Evolutionary conservation across 1,140 invertebrate genomes (phyloP).

Genomic region (Aphelenchoides besseyi): DNA sequence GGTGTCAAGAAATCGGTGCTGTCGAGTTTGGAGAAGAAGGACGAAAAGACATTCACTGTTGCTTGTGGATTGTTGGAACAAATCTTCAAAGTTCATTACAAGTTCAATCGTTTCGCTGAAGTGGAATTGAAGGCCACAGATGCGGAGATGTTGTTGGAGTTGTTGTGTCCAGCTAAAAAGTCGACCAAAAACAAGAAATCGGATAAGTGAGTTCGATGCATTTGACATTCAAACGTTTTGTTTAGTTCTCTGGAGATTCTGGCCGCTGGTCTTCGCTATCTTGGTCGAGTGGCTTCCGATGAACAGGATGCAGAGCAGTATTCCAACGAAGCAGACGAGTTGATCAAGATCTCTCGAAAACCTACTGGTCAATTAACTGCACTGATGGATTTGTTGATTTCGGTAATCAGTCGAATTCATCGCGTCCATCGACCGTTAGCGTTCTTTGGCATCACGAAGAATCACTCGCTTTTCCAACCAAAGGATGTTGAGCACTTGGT

Average conservation of each 20-base stretch:
- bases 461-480: neutral
- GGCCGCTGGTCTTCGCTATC: neutral
- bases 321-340: neutral
- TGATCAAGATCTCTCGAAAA: neutral
- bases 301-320: neutral
- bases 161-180: neutral
- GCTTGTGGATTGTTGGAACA: neutral
- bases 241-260: neutral
- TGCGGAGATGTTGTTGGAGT: neutral
- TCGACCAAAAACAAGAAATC: neutral
- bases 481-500: neutral
- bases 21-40: neutral
- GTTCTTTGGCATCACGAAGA: neutral
- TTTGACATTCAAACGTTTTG: too few relatives aligned
- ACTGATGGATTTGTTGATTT: neutral
- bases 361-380: neutral
- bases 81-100: neutral
- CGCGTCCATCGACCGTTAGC: neutral
- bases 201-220: neutral
- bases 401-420: neutral
- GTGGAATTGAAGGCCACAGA: neutral
- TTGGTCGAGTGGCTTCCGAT: neutral
- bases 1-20: neutral
- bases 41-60: constrained; percentile 1
- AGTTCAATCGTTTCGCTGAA: neutral